Base-by-base conservation (phyloP, 2,113 vertebrate genomes). In the Neolamprologus devosi region DNA sequence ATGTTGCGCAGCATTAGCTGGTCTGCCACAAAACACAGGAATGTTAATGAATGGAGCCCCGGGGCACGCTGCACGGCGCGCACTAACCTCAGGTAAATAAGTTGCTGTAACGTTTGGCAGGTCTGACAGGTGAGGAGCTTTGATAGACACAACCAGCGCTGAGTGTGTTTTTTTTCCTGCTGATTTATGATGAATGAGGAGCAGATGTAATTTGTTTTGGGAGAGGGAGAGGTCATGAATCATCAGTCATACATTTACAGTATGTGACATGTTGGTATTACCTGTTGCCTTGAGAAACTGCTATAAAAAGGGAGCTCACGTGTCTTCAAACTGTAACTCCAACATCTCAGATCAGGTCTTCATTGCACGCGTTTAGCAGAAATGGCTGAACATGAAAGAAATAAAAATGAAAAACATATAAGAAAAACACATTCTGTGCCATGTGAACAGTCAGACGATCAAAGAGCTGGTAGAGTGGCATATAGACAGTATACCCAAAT, bases 121-220 rank as follows among this genome's bases (percentile, higher is more conserved):
- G 55, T 47, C 11, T 85, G 82, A 80, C 58, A 85, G 78, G 63
- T 23, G 17, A 37, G 16, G 42, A 37, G 55, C 42, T 51, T 33
- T 63, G 84, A 88, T 81, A 45, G 83, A 82, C 86, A 28, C 6
- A 14, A 84, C 45, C 26, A 6, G 55, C 28, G 65, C 85, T 51
- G 3, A 12, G 4, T 63, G 75, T 87, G 73, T n/a, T 51, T 78
- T 68, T 9, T 35, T 7, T 4, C 33, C 42, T 73, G 78, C 17
- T 78, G 73, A 80, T 84, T 90, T 87, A 84, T 21, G 57, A n/a
- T 6, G 10, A 7, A 47, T 7, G 23, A 51, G 60, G 3, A 5
- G 80, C 75, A 57, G 51, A 28, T 73, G 53, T 91, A 87, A 91
- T 93, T 90, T 87, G 89, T 93, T 85, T 33, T 14, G 49, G 70